Base-by-base conservation (phyloP, 1,140 invertebrate genomes). In the Chionoecetes opilio region DNA sequence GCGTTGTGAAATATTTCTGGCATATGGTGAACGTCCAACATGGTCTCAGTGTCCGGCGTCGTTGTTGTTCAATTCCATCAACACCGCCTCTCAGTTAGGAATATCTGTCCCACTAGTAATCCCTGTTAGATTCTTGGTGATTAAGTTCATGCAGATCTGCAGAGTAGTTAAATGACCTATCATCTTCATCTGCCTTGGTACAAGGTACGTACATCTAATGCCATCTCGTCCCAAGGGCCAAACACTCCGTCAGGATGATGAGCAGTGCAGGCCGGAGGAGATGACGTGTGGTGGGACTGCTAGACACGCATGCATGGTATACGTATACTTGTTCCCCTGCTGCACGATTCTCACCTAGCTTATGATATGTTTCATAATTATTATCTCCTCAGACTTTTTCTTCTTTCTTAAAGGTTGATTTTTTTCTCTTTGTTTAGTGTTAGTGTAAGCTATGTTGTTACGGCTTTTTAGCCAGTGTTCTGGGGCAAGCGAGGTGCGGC, bases 391-490 rank as follows among this genome's bases (percentile, higher is more conserved):
- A 53, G 46, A 17, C 21, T 53, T 53, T 53, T 53, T 53, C 46
- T 17, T 17, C 46, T 14, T 53, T 53, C 21, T 14, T 53, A 53
- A 53, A 53, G 0, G 46, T 53, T 9, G 11, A 53, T 53, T 53
- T 41, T 14, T 41, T 41, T 41, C n/a, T 53, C 21, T 53, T 53
- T 14, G 46, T 53, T 53, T 75, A 75, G 63, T 37, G 41, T 46
- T 46, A 46, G n/a, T 89, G 87, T 89, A 38, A 41, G 89, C n/a
- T 63, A 41, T 26, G 35, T 82, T 26, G 53, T 63, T 41, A 86
- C 41, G 92, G 92, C 84, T 86, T 31, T 37, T 93, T 82, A 53
- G 92, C 92, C 82, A 85, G 92, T 86, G 92, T 93, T 84, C 92
- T 93, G 92, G 92, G 38, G 92, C 38, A 85, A 75, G 91, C 46